Conservation (phyloP, 2,113 vertebrate species). For the Pomatorhinus ruficollis region DNA sequence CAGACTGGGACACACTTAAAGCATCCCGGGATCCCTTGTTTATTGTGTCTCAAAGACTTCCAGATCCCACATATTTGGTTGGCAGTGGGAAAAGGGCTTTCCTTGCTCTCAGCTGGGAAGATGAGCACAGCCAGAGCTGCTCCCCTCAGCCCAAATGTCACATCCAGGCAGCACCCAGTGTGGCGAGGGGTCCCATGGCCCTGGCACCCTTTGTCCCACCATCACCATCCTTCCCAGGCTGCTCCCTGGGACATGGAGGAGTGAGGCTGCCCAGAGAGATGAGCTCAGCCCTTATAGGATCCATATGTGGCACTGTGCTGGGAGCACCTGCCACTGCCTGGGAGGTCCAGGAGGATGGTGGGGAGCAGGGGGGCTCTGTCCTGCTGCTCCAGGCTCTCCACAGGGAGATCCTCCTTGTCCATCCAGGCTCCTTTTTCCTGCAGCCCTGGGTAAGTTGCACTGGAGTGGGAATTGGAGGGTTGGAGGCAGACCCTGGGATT, state of each 20-base stretch:
- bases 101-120: not conserved
- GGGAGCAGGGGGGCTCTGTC: not conserved
- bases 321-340: not conserved
- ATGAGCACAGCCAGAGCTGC: not conserved
- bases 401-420: not conserved
- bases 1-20: not conserved
- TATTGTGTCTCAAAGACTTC: not conserved
- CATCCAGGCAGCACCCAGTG: not conserved
- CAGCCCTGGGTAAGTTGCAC: not conserved
- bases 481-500: not conserved
- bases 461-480: not conserved
- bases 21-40: not conserved
- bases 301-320: fast-evolving
- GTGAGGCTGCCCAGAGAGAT: not conserved
- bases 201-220: not conserved
- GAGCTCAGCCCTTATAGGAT: not conserved
- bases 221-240: not conserved
- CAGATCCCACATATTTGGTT: not conserved
- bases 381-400: not conserved
- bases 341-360: not conserved
- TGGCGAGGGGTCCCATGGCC: fast-evolving
- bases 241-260: fast-evolving
- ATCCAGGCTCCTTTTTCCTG: not conserved
- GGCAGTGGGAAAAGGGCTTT: not conserved
- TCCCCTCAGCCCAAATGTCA: not conserved